Conservation (phyloP, 2,888 invertebrate species). For the Ectemnius continuus region DNA sequence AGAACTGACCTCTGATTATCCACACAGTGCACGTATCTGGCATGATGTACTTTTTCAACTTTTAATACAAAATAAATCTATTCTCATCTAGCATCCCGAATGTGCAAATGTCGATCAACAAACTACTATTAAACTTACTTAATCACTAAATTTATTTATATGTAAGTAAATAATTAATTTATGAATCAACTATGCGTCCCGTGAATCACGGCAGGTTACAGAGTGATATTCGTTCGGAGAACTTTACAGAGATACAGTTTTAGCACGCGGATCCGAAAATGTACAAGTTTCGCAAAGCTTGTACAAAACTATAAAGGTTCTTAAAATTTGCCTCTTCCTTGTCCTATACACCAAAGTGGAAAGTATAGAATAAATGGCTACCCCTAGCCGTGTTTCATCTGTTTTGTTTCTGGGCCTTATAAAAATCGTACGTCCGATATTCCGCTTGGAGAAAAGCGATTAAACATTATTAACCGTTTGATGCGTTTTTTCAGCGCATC, state of each 20-base stretch:
- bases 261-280: constrained; percentile 33
- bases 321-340: constrained; percentile 43
- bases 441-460: constrained; percentile 35
- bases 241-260: constrained; percentile 22
- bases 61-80: constrained; percentile 72
- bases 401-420: constrained; percentile 38
- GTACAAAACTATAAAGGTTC: constrained; percentile 51
- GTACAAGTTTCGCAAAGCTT: constrained; percentile 45
- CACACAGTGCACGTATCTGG: constrained; percentile 32
- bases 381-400: constrained; percentile 27
- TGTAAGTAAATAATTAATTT: constrained; percentile 63
- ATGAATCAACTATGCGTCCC: constrained; percentile 50
- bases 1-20: constrained; percentile 30
- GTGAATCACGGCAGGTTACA: constrained; percentile 40
- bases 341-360: constrained; percentile 37
- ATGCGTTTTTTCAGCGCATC: constrained; percentile 60
- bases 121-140: constrained; percentile 62
- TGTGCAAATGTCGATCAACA: constrained; percentile 62
- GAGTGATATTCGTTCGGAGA: constrained; percentile 16
- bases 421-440: constrained; percentile 29
- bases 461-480: constrained; percentile 46
- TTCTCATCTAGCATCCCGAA: constrained; percentile 55
- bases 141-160: constrained; percentile 52
- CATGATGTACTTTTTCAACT: constrained; percentile 52
- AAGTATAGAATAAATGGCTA: constrained; percentile 35